Base-by-base conservation (phyloP, 2,113 vertebrate genomes). In the Bungarus multicinctus region DNA sequence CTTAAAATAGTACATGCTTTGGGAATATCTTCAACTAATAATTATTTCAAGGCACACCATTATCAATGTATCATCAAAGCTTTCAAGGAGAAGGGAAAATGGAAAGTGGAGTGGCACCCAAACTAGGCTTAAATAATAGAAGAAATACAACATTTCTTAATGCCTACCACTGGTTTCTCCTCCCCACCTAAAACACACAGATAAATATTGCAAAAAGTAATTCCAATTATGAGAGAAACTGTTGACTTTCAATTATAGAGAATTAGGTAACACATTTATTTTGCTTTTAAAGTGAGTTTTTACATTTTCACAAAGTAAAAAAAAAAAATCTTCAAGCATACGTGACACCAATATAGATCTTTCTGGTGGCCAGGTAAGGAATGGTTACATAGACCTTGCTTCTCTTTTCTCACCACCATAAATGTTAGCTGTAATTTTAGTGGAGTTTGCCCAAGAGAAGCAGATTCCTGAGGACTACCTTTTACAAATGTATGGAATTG, bases 11-110 rank as follows among this genome's bases (percentile, higher is more conserved):
- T 34, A 87, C 39, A 93, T 93, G 85, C 20, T 89, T 90, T 52
- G 60, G 45, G 55, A 93, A 86, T 34, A 53, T 53, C 23, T 60
- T 93, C 55, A 93, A n/a, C 39, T 86, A 90, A 86, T 90, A 93
- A 93, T 57, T 93, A 90, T 90, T 93, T 93, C 74, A 93, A 90
- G 55, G 53, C 45, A 86, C 54, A 86, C 74, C 45, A 90, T 86
- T 86, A 60, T 89, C 92, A 93, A 74, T 53, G 85, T 54, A 89
- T 90, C 88, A 93, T 64, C 89, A 90, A 90, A 90, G 47, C 55
- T 52, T 89, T 89, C 18, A 45, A 55, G 43, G 43, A 50, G 43
- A 90, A 16, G 4, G 27, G 74, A 64, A 60, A 86, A n/a, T n/a
- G n/a, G n/a, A n/a, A n/a, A 34, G 88, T 20, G 85, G n/a, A 8